A percentile compares a stretch with the other conserved stretches of the same genome.
phyloP scores from a whole-genome alignment of 35 echinoderm and acorn worm genomes.

The Ophiothrix spiculata region DNA sequence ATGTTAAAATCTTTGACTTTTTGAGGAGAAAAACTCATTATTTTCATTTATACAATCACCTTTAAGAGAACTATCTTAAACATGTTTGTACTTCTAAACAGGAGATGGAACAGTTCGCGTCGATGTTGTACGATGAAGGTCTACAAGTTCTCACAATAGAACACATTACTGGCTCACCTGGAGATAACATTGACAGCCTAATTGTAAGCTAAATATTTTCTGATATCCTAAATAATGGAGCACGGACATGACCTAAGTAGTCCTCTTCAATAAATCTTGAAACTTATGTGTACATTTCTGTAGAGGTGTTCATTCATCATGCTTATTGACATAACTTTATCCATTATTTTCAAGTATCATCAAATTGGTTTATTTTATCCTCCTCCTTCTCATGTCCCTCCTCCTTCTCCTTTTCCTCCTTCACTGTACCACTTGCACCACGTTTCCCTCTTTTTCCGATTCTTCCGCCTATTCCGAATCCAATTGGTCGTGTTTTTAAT shows the following conservation, averaged over 20 bases:
- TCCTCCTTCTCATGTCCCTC: too few relatives aligned
- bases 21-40: not conserved
- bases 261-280: not conserved
- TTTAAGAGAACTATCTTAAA: not conserved
- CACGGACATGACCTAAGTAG: not conserved
- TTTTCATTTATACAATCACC: not conserved
- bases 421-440: too few relatives aligned
- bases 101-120: conserved; percentile 60
- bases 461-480: too few relatives aligned
- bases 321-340: too few relatives aligned
- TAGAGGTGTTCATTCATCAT: not conserved
- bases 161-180: conserved; percentile 41
- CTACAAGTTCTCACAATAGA: conserved; percentile 38
- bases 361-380: too few relatives aligned
- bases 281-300: not conserved
- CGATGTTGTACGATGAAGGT: conserved; percentile 33
- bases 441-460: too few relatives aligned
- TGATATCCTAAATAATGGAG: not conserved
- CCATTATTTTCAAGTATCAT: too few relatives aligned
- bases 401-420: too few relatives aligned
- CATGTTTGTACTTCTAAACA: not conserved
- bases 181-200: conserved; percentile 41
- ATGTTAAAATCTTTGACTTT: not conserved
- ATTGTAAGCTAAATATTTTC: conserved; percentile 24
- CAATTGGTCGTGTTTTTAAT: too few relatives aligned